phyloP scores from a whole-genome alignment of 2,797 vertebrate genomes.

The Odontamblyopus rebecca region DNA sequence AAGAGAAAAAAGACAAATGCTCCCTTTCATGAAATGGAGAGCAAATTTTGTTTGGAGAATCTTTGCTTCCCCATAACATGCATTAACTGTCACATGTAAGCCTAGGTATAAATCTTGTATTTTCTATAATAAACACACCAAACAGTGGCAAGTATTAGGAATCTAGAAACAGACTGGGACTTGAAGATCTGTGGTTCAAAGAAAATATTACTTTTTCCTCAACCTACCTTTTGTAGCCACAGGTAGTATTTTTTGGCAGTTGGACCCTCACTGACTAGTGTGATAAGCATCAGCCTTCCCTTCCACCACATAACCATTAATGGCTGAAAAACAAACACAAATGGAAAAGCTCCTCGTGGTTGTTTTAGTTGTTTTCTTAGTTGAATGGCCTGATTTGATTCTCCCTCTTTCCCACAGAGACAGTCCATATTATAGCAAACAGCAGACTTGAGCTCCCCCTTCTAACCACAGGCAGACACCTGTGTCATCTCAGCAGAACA shows the following conservation, averaged over 20 bases:
- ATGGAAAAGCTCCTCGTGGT: neutral
- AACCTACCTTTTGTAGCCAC: neutral
- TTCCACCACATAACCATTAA: neutral
- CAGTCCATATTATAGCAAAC: slow-evolving; percentile 15
- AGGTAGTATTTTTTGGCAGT: slow-evolving; percentile 3
- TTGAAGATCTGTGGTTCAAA: neutral
- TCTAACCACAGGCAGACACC: slow-evolving; percentile 46
- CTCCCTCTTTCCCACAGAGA: slow-evolving; percentile 4
- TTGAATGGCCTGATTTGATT: slow-evolving; percentile 2
- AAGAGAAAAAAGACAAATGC: slow-evolving; percentile 15
- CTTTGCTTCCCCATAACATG: neutral
- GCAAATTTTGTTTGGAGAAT: neutral
- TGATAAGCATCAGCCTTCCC: neutral
- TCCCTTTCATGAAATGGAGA: neutral
- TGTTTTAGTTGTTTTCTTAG: slow-evolving; percentile 1
- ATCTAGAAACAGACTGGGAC: neutral
- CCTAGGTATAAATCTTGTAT: neutral
- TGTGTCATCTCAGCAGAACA: slow-evolving; percentile 32
- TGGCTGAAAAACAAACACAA: neutral
- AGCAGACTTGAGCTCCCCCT: slow-evolving; percentile 1
- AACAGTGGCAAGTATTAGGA: neutral
- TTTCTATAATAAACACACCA: neutral
- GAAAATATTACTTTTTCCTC: neutral
- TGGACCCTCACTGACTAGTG: neutral
- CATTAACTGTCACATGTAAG: neutral